Percentiles rank a stretch among this genome's conserved stretches.
Conservation (phyloP, 2,888 invertebrate species). For the Athripsodes cinereus region DNA sequence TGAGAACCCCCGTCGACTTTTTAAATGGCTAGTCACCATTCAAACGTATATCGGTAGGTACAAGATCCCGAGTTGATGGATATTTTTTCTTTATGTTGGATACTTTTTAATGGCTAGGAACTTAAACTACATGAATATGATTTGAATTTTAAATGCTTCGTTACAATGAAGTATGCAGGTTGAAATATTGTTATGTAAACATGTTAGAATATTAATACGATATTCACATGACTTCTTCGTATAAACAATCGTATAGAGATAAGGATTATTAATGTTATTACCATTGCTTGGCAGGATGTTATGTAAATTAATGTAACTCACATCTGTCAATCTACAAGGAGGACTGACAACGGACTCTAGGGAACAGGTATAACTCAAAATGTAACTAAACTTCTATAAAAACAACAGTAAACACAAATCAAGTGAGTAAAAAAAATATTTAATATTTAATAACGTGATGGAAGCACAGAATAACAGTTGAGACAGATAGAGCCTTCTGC, state of each 20-base stretch:
- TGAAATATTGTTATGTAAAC: neutral
- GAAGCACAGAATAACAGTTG: too few relatives aligned
- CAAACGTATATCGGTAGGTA: neutral
- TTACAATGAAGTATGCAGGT: neutral
- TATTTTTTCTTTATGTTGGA: neutral
- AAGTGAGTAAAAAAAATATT: too few relatives aligned
- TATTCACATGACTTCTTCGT: neutral
- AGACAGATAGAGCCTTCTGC: too few relatives aligned
- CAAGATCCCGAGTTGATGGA: neutral
- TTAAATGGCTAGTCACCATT: slow-evolving; percentile 18
- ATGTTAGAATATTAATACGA: neutral
- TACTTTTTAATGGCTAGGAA: neutral
- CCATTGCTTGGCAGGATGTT: too few relatives aligned
- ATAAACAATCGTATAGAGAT: neutral
- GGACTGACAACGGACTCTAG: too few relatives aligned
- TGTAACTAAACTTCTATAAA: too few relatives aligned
- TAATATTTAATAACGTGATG: too few relatives aligned
- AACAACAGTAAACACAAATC: too few relatives aligned
- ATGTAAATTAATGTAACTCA: too few relatives aligned
- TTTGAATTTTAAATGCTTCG: neutral
- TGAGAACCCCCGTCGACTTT: slow-evolving; percentile 22
- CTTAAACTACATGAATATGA: neutral
- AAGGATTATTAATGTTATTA: too few relatives aligned
- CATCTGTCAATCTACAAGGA: too few relatives aligned
- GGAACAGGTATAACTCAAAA: too few relatives aligned